Evolutionary conservation across 2,113 vertebrate species (phyloP), one percentile per base, ranked within the genome.

Genomic region (Scalopus aquaticus): DNA sequence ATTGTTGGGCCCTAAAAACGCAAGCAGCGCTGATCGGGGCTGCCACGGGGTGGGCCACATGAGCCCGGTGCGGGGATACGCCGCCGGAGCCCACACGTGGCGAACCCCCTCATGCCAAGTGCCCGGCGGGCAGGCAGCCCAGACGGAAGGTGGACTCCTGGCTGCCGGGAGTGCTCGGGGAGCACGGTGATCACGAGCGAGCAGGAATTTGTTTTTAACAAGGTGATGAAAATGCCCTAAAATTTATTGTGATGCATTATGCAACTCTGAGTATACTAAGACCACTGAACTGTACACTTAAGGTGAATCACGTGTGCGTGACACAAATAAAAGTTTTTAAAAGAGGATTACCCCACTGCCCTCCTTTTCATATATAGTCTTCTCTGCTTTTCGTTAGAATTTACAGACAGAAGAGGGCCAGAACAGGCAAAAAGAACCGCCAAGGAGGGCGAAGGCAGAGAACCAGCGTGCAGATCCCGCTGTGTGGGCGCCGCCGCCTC

Each of bases 381-480:
- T 19, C 56, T 42, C 19, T 73, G 62, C 10, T 56, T 82, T 73
- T 49, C 85, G 78, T 88, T 16, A 82, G 70, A 49, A 67, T 80
- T 80, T 51, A 96, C n/a, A 56, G 74, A 92, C 28, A 17, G 10
- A 58, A 72, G 7, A 54, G 20, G 39, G 0, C 0, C 16, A 51
- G 51, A 42, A 74, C 13, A 90, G 44, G 78, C 22, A 58, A 78
- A 49, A 42, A 22, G 54, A 15, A 12, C 54, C 54, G 12, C 49
- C 56, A 58, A 32, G 11, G 32, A 15, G 5, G 2, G 13, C 35
- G 64, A 20, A 10, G 44, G 44, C 22, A 26, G 72, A 56, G 32
- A 24, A 12, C 15, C 56, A 20, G 13, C 20, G 13, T 8, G 44
- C 0, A 13, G 0, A 0, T 37, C 44, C 35, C 3, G 17, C 30